Percentiles rank a stretch among this genome's conserved stretches.
Evolutionary conservation across 2,113 vertebrate species (phyloP).

Genomic region (Crypturellus undulatus): DNA sequence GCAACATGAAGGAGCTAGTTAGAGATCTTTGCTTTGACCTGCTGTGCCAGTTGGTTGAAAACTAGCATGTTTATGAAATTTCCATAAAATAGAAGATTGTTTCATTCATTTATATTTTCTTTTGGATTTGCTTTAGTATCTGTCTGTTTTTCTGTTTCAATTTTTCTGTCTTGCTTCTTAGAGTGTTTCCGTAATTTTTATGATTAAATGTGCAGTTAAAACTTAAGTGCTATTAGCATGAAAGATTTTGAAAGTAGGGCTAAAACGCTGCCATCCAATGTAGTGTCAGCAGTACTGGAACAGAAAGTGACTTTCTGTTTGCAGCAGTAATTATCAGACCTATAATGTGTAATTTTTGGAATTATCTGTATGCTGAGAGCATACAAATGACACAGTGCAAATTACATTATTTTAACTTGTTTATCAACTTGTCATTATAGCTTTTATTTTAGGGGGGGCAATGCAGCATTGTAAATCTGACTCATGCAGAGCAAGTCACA

Average conservation of each 20-base stretch:
- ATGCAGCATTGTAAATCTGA: slow-evolving; percentile 22
- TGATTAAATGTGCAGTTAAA: slow-evolving; percentile 63
- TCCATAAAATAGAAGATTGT: not conserved
- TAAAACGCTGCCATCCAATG: not conserved
- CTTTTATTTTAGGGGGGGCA: not conserved
- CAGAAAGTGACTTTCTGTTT: not conserved
- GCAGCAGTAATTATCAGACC: not conserved
- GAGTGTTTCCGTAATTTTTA: not conserved
- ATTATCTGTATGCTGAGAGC: not conserved
- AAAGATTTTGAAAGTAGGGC: slow-evolving; percentile 9
- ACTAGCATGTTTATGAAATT: not conserved
- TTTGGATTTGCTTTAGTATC: not conserved
- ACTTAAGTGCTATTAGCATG: slow-evolving; percentile 1
- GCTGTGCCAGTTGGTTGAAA: not conserved
- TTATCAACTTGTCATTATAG: slow-evolving; percentile 26
- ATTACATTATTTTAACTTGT: slow-evolving; percentile 56
- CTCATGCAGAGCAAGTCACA: not conserved
- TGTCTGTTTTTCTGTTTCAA: not conserved
- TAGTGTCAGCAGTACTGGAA: not conserved
- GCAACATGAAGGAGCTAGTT: not conserved
- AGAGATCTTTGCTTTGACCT: not conserved
- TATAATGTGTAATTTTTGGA: slow-evolving; percentile 29
- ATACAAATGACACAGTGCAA: not conserved
- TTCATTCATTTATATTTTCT: not conserved
- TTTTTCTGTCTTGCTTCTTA: not conserved